phyloP scores from a whole-genome alignment of 2,888 invertebrate species.

The Lepidocyrtinus sp. region DNA sequence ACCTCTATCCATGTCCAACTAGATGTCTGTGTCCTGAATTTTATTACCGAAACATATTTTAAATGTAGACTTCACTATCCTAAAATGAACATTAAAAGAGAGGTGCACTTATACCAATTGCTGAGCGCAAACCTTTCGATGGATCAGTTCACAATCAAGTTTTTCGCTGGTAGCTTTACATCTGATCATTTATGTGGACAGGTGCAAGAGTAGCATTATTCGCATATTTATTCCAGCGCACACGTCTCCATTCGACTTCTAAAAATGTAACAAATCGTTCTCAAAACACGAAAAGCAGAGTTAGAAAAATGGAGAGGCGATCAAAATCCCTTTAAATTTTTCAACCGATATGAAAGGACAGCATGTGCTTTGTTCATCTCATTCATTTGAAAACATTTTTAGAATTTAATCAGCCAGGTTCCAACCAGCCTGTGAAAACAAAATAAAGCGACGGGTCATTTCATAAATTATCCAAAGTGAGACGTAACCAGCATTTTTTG shows the following conservation, averaged over 20 bases:
- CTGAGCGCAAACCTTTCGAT: neutral
- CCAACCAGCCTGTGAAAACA: too few species aligned
- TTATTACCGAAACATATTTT: too few species aligned
- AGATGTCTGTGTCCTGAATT: conserved; percentile 10
- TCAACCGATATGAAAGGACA: neutral
- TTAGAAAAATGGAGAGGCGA: neutral
- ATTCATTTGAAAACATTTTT: too few species aligned
- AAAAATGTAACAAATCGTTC: neutral
- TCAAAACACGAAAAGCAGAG: neutral
- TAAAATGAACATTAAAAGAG: too few species aligned
- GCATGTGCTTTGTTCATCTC: neutral
- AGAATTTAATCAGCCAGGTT: too few species aligned
- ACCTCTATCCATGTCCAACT: conserved; percentile 1
- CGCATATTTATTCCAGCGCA: conserved; percentile 47
- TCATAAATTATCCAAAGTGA: too few species aligned
- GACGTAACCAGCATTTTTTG: too few species aligned
- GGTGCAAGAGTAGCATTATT: conserved; percentile 41
- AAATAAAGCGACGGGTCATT: too few species aligned
- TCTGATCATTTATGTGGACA: conserved; percentile 35
- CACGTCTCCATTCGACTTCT: conserved; percentile 10
- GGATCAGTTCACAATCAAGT: too few species aligned
- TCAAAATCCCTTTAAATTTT: too few species aligned
- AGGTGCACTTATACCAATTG: too few species aligned
- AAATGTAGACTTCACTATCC: too few species aligned
- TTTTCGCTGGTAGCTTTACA: neutral